These are phyloP conservation scores for Grapholita molesta DNA, from an alignment of 1,140 invertebrate genomes.

Conservation along the genomic window DNA sequence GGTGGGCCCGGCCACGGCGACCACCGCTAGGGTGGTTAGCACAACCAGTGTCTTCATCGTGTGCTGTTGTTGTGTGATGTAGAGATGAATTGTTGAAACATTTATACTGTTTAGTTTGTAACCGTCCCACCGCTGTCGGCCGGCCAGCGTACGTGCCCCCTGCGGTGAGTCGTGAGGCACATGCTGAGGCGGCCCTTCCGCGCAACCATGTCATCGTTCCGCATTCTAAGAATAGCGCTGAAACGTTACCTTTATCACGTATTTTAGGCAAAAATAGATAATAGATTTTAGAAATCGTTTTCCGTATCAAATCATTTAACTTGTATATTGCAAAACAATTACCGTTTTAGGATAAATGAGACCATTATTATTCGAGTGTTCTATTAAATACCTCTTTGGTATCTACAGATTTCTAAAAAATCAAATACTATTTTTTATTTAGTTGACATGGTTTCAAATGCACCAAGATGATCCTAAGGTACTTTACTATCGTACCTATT, in stretches of 20 bases:
- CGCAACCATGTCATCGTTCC: constrained; percentile 1
- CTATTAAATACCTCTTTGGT: too few relatives aligned
- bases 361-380: too few relatives aligned
- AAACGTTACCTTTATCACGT: background rate
- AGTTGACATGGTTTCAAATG: too few relatives aligned
- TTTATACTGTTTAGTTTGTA: constrained; percentile 58
- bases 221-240: background rate
- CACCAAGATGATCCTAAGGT: too few relatives aligned
- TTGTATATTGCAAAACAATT: too few relatives aligned
- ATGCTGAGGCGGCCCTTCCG: constrained; percentile 38
- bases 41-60: constrained; percentile 62
- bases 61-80: constrained; percentile 42
- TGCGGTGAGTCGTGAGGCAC: constrained; percentile 18
- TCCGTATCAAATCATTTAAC: background rate
- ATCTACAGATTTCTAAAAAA: too few relatives aligned
- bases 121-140: constrained; percentile 18
- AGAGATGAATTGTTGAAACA: constrained; percentile 26
- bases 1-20: constrained; percentile 47
- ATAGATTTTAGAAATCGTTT: background rate
- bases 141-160: constrained; percentile 53
- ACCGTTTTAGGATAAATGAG: too few relatives aligned
- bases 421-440: too few relatives aligned
- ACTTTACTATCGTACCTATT: too few relatives aligned
- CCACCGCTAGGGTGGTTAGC: constrained; percentile 44
- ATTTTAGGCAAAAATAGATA: background rate